A percentile compares a stretch with the other conserved stretches of the same genome.
Evolutionary conservation across 2,888 invertebrate species (phyloP).

Genomic region (Phytoseiulus persimilis): DNA sequence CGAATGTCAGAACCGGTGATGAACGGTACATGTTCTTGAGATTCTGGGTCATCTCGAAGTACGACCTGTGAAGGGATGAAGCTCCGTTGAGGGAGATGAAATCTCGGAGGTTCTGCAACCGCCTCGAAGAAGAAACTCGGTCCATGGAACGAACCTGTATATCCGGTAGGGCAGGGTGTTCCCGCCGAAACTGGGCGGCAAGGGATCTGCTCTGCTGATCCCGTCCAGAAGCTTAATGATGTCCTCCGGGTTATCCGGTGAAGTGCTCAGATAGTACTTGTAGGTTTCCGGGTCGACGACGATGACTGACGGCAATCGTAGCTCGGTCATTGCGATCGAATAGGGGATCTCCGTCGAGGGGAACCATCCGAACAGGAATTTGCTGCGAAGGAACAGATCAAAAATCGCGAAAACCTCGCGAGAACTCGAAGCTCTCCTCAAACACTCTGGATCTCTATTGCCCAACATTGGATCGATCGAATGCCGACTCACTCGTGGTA

Average conservation of each 20-base stretch:
- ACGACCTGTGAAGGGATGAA: neutral
- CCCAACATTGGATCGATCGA: too few species aligned
- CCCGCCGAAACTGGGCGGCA: constrained; percentile 23
- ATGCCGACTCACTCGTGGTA: constrained; percentile 21
- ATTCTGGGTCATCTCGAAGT: constrained; percentile 39
- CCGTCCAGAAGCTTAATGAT: constrained; percentile 66
- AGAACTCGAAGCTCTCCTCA: too few species aligned
- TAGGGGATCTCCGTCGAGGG: constrained; percentile 81
- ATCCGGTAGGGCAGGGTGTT: constrained; percentile 18
- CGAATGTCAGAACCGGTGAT: constrained; percentile 72
- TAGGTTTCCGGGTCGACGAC: constrained; percentile 85
- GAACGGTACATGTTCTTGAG: constrained; percentile 35
- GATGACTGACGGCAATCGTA: constrained; percentile 73
- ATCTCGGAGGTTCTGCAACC: too few species aligned
- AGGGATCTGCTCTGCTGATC: constrained; percentile 51
- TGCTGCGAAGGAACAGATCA: constrained; percentile 49
- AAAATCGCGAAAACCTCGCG: too few species aligned
- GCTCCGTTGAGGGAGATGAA: too few species aligned
- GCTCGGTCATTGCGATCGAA: constrained; percentile 74
- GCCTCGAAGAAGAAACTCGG: neutral
- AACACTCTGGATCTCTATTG: too few species aligned
- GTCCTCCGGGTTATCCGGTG: constrained; percentile 63
- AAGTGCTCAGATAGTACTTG: constrained; percentile 81
- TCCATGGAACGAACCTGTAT: neutral
- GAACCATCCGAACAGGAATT: constrained; percentile 92